Percentiles rank a stretch among this genome's conserved stretches.
phyloP scores from a whole-genome alignment of 2,797 vertebrate genomes.

The Falco cherrug region DNA sequence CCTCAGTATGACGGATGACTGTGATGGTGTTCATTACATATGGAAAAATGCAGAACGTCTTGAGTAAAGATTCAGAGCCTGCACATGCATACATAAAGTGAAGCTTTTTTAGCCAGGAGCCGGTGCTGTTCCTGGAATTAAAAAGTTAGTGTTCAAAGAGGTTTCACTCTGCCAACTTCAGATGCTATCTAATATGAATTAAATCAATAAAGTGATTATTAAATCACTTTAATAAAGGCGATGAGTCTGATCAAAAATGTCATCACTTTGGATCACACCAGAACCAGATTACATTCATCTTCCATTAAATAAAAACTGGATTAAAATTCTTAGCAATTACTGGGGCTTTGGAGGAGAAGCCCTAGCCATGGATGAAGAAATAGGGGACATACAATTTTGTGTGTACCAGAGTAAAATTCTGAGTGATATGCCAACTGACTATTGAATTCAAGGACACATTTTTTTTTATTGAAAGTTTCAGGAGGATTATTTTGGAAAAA shows the following conservation, averaged over 20 bases:
- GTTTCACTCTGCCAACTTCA: slow-evolving; percentile 13
- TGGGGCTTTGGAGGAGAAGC: background rate
- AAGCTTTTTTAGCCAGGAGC: background rate
- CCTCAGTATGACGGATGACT: background rate
- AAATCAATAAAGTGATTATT: slow-evolving; percentile 54
- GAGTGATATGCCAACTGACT: background rate
- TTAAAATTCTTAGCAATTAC: background rate
- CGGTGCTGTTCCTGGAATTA: background rate
- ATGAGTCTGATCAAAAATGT: slow-evolving; percentile 31
- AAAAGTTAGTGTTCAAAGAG: background rate
- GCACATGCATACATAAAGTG: accelerated
- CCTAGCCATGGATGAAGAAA: background rate
- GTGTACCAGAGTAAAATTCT: background rate
- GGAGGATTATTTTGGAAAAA: background rate
- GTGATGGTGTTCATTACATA: background rate
- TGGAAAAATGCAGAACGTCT: background rate
- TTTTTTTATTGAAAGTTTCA: background rate
- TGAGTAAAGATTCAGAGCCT: background rate
- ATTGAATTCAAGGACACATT: background rate
- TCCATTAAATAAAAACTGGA: slow-evolving; percentile 13
- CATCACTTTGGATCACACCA: background rate
- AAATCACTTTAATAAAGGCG: slow-evolving; percentile 18
- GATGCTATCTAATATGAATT: slow-evolving; percentile 25
- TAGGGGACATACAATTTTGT: background rate
- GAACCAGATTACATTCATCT: background rate